Evolutionary conservation across 2,888 invertebrate species (phyloP).

Genomic region (Scelioninae gen. 1): DNA sequence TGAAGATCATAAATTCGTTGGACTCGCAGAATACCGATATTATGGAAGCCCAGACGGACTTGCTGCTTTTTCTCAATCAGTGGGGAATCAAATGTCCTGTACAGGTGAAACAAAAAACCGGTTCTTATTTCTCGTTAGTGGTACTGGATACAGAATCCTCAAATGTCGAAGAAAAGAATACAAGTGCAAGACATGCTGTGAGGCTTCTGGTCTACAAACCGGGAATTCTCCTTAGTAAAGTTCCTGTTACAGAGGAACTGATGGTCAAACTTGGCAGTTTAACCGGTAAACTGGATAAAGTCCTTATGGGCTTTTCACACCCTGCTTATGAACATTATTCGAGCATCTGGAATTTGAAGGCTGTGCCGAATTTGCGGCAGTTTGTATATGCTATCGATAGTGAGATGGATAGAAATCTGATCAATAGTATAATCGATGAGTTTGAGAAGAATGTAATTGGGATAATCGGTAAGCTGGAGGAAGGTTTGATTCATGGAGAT

Average conservation of each 20-base stretch:
- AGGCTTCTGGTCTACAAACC: conserved; percentile 91
- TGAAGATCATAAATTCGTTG: conserved; percentile 93
- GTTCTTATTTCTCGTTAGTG: conserved; percentile 87
- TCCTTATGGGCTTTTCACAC: conserved; percentile 90
- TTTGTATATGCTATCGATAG: conserved; percentile 90
- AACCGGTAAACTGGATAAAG: conserved; percentile 88
- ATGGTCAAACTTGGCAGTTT: conserved; percentile 90
- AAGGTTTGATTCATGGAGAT: conserved; percentile 94
- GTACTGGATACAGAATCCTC: too few species aligned
- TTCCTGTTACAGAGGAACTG: conserved; percentile 87
- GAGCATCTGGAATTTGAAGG: conserved; percentile 91
- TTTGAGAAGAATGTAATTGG: conserved; percentile 89
- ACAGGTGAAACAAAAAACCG: conserved; percentile 89
- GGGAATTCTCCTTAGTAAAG: conserved; percentile 88
- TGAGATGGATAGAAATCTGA: conserved; percentile 85
- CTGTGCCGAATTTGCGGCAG: conserved; percentile 88
- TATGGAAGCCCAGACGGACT: conserved; percentile 90
- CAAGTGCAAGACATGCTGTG: conserved; percentile 89
- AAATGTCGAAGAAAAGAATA: too few species aligned
- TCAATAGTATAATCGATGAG: conserved; percentile 86
- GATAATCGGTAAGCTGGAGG: conserved; percentile 86
- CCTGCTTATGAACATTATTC: conserved; percentile 88
- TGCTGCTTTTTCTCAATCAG: conserved; percentile 89
- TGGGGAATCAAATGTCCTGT: conserved; percentile 88
- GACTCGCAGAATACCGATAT: conserved; percentile 89